These are phyloP conservation scores for Sphaerodactylus townsendi DNA, from an alignment of 2,113 vertebrate genomes.

Conservation along the genomic window DNA sequence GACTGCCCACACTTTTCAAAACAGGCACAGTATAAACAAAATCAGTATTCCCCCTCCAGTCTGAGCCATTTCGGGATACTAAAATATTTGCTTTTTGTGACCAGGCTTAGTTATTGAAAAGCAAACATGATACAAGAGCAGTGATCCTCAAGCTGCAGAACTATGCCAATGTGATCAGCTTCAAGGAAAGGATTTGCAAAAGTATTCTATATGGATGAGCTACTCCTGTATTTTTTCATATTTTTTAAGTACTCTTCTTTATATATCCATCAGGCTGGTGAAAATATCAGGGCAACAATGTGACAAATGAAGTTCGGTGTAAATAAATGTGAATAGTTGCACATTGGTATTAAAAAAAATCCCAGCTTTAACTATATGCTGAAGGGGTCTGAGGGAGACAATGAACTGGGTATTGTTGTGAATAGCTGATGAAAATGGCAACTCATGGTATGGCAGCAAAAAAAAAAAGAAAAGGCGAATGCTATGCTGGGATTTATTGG, in stretches of 20 bases:
- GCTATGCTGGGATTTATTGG: too few relatives aligned
- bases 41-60: not conserved
- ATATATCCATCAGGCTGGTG: not conserved
- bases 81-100: slow-evolving; percentile 26
- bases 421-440: too few relatives aligned
- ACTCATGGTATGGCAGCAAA: too few relatives aligned
- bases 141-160: slow-evolving; percentile 4
- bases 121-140: slow-evolving; percentile 3
- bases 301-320: too few relatives aligned
- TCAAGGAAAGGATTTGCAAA: not conserved
- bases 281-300: not conserved
- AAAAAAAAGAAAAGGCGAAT: too few relatives aligned
- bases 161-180: not conserved
- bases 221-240: not conserved
- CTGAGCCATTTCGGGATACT: not conserved
- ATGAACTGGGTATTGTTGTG: too few relatives aligned
- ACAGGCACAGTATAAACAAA: not conserved
- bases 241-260: not conserved
- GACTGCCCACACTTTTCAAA: not conserved
- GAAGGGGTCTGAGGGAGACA: too few relatives aligned
- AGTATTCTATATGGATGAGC: not conserved
- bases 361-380: too few relatives aligned
- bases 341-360: too few relatives aligned
- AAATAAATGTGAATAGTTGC: too few relatives aligned
- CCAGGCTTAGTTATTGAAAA: not conserved